Evolutionary conservation across 1,140 invertebrate species (phyloP).

Genomic region (Bombus fervidus): DNA sequence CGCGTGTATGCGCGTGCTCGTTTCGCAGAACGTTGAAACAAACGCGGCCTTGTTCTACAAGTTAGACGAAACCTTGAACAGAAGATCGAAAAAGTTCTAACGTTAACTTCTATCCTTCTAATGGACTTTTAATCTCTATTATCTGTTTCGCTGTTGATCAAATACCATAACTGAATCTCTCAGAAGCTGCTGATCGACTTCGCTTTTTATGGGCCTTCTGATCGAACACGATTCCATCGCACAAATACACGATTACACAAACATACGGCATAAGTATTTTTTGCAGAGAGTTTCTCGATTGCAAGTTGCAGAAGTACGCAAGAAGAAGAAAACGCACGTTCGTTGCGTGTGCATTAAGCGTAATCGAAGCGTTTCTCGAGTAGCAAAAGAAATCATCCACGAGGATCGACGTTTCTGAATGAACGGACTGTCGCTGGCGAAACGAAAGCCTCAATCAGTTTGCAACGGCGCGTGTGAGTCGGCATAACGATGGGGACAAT

Average conservation of each 20-base stretch:
- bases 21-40: background rate
- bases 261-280: too few relatives aligned
- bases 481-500: conserved; percentile 62
- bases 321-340: background rate
- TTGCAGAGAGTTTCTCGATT: too few relatives aligned
- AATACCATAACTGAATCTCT: too few relatives aligned
- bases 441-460: conserved; percentile 52
- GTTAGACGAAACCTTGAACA: background rate
- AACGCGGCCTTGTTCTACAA: background rate
- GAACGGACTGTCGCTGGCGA: conserved; percentile 43
- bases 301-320: too few relatives aligned
- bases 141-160: background rate
- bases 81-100: background rate
- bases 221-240: too few relatives aligned
- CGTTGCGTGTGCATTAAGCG: background rate
- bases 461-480: conserved; percentile 34
- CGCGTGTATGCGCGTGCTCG: background rate
- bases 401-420: background rate
- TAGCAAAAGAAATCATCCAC: background rate
- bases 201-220: too few relatives aligned
- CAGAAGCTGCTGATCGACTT: too few relatives aligned
- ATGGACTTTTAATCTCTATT: background rate
- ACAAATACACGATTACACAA: too few relatives aligned
- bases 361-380: background rate
- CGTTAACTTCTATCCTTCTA: background rate